Base-by-base conservation (phyloP, 1,140 invertebrate species). In the Aradophagus sp. region DNA sequence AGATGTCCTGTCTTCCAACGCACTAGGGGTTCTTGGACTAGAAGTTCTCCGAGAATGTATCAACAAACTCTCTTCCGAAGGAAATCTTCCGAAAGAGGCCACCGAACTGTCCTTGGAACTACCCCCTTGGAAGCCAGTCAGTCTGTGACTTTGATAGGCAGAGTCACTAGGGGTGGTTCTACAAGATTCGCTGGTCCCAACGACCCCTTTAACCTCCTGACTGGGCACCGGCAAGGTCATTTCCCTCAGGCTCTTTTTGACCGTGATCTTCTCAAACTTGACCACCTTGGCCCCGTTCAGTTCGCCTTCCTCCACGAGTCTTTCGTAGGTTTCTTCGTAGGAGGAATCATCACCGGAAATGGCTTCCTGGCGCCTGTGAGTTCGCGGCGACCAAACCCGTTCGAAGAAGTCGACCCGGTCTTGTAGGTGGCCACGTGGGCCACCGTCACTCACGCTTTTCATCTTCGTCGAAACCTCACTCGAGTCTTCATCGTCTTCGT, bases 391-490 rank as follows among this genome's bases (percentile, higher is more conserved):
- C 90, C 91, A 93, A 13, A 93, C 87, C 81, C 91, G 90, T 73
- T 94, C 93, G 80, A 91, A 93, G 79, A 93, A 93, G 42, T 86
- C 90, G 48, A 94, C 92, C 74, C 90, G 88, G 68, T 93, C 90
- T 31, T 88, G 86, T 8, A 93, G 86, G 31, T 89, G 65, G 78
- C 80, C 86, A 86, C 83, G 84, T 86, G 85, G 41, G 19, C 19
- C 16, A 10, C 10, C 44, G 20, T 44, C 29, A 14, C 29, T 63
- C n/a, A 56, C 47, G 14, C 12, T 58, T n/a, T 47, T 47, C 44
- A 7, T 41, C 17, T 19, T 42, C 13, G 42, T 62, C 6, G 34
- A 16, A 27, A n/a, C 10, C 2, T 52, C 20, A 41, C 52, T 48
- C 6, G 12, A 15, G 5, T 56, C 34, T n/a, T 61, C 56, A 10